phyloP scores from a whole-genome alignment of 2,888 invertebrate genomes.

The Drosophila merina region DNA sequence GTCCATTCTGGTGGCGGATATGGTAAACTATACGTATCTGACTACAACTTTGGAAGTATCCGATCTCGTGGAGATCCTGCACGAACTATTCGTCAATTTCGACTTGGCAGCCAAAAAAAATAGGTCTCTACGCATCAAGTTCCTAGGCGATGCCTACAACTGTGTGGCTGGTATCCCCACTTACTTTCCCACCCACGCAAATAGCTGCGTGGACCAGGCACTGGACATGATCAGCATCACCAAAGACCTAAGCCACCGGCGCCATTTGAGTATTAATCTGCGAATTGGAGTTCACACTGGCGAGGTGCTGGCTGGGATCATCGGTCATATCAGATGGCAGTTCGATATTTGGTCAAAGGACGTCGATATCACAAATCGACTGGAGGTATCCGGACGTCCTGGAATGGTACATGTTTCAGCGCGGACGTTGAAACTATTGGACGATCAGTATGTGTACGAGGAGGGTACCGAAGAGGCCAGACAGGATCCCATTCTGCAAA shows the following conservation, averaged over 20 bases:
- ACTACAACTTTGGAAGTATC: conserved; percentile 91
- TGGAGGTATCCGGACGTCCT: conserved; percentile 95
- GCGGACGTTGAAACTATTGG: conserved; percentile 89
- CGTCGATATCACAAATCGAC: conserved; percentile 96
- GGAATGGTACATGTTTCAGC: conserved; percentile 95
- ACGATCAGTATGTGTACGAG: conserved; percentile 88
- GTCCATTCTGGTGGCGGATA: conserved; percentile 95
- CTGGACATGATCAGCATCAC: conserved; percentile 95
- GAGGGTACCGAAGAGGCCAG: conserved; percentile 85
- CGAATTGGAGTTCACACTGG: conserved; percentile 97
- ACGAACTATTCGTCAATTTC: conserved; percentile 94
- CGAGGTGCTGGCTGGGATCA: conserved; percentile 93
- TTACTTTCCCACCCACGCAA: conserved; percentile 91
- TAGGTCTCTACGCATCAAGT: conserved; percentile 93
- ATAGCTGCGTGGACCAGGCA: conserved; percentile 94
- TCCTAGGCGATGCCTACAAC: conserved; percentile 96
- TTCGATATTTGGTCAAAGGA: conserved; percentile 98
- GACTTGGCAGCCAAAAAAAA: conserved; percentile 93
- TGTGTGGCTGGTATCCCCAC: conserved; percentile 94
- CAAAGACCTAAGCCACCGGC: conserved; percentile 88
- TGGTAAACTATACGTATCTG: conserved; percentile 92
- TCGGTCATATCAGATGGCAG: conserved; percentile 97
- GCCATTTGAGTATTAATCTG: conserved; percentile 94
- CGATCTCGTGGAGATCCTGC: conserved; percentile 92
- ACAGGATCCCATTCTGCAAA: conserved; percentile 24